Base-by-base conservation (phyloP, 2,113 vertebrate species). In the Cettia cetti region DNA sequence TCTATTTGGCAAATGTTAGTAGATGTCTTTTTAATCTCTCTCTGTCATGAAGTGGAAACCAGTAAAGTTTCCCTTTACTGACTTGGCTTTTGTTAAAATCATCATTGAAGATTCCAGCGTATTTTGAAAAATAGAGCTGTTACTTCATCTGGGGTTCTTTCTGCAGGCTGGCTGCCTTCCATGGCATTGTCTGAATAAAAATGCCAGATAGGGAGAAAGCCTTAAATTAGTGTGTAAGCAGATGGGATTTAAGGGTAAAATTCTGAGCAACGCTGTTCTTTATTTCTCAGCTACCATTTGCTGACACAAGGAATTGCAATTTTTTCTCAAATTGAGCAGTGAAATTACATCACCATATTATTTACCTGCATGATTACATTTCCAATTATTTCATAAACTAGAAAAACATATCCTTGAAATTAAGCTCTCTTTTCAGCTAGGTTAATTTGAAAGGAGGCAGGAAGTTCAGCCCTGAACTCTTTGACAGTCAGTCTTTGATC, bases 81-180 rank as follows among this genome's bases (percentile, higher is more conserved):
- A 61, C 56, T 89, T 91, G 14, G 44, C 79, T 88, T 95, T 95
- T 94, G 85, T 93, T 96, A 86, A 96, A 95, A 88, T 89, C 82
- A 81, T 86, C 80, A 57, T 22, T 88, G 85, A 96, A 90, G 64
- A 84, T 88, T 91, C 52, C 66, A 78, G 14, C 0, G 0, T 92
- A 56, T 83, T 93, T 95, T 78, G 85, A 65, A 88, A 81, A 93
- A 93, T 83, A 86, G 79, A 94, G n/a, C 69, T 94, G n/a, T 94
- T 94, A 71, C 82, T 96, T 96, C 74, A 64, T 85, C 65, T 75
- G 64, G 44, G 56, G 31, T 68, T 92, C 52, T 91, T 81, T 47
- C 35, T 89, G 24, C 68, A 75, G 44, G n/a, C 88, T 92, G 82
- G 82, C 80, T 86, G 64, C 79, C 52, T 92, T 86, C 93, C 94